Conservation (phyloP, 1,140 invertebrate genomes). For the Holotrichia oblita region DNA sequence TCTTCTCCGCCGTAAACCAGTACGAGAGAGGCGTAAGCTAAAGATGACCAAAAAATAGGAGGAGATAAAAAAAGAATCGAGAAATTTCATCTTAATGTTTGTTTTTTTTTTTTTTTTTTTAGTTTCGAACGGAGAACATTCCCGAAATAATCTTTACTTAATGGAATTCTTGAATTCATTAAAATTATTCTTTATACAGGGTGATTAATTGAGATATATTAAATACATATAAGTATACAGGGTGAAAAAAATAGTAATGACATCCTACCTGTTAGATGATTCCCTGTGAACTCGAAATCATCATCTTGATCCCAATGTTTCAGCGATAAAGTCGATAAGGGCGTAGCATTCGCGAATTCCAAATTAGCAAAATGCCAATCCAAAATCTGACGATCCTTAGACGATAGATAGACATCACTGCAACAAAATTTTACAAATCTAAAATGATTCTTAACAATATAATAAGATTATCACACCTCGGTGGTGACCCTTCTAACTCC, state of each 20-base stretch:
- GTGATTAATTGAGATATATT: too few species aligned
- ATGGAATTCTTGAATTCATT: too few species aligned
- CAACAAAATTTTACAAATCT: slow-evolving; percentile 54
- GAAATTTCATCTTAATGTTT: too few species aligned
- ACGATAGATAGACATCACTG: slow-evolving; percentile 94
- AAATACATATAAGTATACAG: too few species aligned
- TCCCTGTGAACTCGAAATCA: slow-evolving; percentile 96
- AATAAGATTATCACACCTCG: slow-evolving; percentile 73
- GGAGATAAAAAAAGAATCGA: too few species aligned
- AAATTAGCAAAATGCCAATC: slow-evolving; percentile 99
- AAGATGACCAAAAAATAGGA: too few species aligned
- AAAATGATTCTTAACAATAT: background rate
- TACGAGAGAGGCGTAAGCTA: too few species aligned
- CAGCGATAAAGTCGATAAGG: slow-evolving; percentile 89
- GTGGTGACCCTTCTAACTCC: slow-evolving; percentile 87
- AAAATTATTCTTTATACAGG: too few species aligned
- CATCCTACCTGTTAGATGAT: slow-evolving; percentile 71
- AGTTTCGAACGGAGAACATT: too few species aligned
- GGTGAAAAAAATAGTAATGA: background rate
- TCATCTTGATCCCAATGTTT: slow-evolving; percentile 99
- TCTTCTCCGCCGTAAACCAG: too few species aligned
- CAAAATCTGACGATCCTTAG: slow-evolving; percentile 93
- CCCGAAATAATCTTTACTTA: too few species aligned
- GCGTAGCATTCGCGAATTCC: slow-evolving; percentile 99
- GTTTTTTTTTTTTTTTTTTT: too few species aligned